Evolutionary conservation across 2,888 invertebrate species (phyloP).

Genomic region (Himalopsyche kuldschensis): DNA sequence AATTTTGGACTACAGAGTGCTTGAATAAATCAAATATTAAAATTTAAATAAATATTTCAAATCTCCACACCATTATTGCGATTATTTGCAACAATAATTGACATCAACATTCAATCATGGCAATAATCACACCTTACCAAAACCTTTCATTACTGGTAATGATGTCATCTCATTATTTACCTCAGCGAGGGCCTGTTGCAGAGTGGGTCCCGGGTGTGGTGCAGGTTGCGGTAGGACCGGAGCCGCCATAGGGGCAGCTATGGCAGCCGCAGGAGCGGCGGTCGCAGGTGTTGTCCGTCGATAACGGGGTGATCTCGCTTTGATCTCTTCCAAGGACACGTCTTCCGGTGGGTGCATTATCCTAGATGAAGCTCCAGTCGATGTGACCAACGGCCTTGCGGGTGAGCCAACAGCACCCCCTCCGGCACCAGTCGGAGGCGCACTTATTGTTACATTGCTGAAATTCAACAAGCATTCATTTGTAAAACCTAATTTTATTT

Average conservation of each 20-base stretch:
- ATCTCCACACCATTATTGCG: too few relatives aligned
- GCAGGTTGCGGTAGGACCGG: constrained; percentile 19
- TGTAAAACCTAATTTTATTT: neutral
- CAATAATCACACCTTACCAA: too few relatives aligned
- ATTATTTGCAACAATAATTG: too few relatives aligned
- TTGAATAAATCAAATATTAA: too few relatives aligned
- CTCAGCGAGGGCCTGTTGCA: constrained; percentile 38
- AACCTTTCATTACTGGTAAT: too few relatives aligned
- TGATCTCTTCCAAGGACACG: constrained; percentile 83
- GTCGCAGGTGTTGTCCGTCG: constrained; percentile 55
- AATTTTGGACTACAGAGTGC: too few relatives aligned
- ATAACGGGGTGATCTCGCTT: constrained; percentile 72
- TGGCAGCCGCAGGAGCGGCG: constrained; percentile 44
- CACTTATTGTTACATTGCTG: constrained; percentile 76
- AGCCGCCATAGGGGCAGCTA: constrained; percentile 42
- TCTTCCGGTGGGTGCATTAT: constrained; percentile 95
- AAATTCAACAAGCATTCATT: constrained; percentile 11
- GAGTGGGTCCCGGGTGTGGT: neutral
- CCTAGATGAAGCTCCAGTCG: constrained; percentile 83
- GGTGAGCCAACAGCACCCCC: constrained; percentile 45
- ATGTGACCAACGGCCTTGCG: constrained; percentile 65
- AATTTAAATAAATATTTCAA: too few relatives aligned
- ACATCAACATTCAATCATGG: too few relatives aligned
- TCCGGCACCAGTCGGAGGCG: constrained; percentile 64
- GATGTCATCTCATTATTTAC: neutral